phyloP scores from a whole-genome alignment of 2,888 invertebrate species.

The Drosophila falleni region DNA sequence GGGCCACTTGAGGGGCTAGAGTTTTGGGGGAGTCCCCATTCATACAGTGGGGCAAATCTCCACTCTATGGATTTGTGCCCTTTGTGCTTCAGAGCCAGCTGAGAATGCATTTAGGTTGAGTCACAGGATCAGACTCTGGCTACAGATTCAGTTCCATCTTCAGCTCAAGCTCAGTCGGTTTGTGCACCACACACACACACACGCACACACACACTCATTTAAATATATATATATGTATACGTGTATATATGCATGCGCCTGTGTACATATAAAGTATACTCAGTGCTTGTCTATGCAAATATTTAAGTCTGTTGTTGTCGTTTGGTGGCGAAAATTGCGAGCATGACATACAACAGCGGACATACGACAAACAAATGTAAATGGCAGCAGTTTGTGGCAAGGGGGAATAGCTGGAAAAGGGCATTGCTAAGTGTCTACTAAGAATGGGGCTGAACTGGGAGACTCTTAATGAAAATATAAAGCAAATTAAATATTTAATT shows the following conservation, averaged over 20 bases:
- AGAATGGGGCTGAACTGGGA: neutral
- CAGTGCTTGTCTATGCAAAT: slow-evolving; percentile 84
- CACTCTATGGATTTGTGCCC: slow-evolving; percentile 59
- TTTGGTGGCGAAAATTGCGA: slow-evolving; percentile 78
- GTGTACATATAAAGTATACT: slow-evolving; percentile 34
- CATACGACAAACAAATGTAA: slow-evolving; percentile 54
- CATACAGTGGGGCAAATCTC: slow-evolving; percentile 30
- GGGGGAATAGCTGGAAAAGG: slow-evolving; percentile 16
- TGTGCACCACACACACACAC: slow-evolving; percentile 20
- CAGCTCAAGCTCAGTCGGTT: slow-evolving; percentile 23
- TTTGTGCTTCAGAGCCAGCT: slow-evolving; percentile 48
- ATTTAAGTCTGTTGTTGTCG: slow-evolving; percentile 85
- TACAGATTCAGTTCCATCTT: neutral
- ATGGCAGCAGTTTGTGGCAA: slow-evolving; percentile 34
- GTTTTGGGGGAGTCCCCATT: neutral
- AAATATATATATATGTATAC: slow-evolving; percentile 10
- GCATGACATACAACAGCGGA: slow-evolving; percentile 60
- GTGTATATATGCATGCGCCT: neutral
- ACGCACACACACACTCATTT: slow-evolving; percentile 25
- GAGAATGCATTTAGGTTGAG: slow-evolving; percentile 70
- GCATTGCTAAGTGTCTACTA: slow-evolving; percentile 28
- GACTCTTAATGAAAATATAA: slow-evolving; percentile 57
- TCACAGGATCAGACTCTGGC: slow-evolving; percentile 31
- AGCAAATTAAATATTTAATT: slow-evolving; percentile 66
- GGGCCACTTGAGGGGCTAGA: slow-evolving; percentile 62